Evolutionary conservation across 2,113 vertebrate genomes (phyloP).

Genomic region (Bos taurus): DNA sequence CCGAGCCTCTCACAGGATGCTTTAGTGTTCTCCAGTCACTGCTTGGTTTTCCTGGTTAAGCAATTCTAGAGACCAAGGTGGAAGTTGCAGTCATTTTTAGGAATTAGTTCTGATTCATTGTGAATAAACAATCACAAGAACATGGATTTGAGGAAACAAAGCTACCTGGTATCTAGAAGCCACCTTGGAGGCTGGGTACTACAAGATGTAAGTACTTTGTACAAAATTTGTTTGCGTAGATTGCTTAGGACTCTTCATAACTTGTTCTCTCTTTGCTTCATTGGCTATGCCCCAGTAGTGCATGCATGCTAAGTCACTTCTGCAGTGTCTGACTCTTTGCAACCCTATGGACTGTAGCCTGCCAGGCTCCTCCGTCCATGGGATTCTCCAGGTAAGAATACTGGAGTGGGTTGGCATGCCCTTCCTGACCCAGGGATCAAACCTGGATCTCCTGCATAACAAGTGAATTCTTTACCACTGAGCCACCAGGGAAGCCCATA

Average conservation of each 20-base stretch:
- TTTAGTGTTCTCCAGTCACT: not conserved
- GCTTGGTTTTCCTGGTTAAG: not conserved
- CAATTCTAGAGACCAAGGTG: not conserved
- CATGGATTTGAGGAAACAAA: not conserved
- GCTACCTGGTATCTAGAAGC: not conserved
- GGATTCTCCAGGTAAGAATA: not conserved
- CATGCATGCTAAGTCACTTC: not conserved
- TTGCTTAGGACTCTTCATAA: not conserved
- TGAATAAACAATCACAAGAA: too few relatives aligned
- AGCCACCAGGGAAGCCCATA: not conserved
- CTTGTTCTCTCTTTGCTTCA: not conserved
- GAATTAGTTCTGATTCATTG: not conserved
- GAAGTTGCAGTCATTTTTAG: not conserved
- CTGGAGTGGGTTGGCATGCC: not conserved
- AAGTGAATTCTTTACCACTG: not conserved
- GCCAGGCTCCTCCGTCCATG: not conserved
- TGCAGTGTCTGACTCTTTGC: not conserved
- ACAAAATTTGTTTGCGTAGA: not conserved
- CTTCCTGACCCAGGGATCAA: not conserved
- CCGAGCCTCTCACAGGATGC: not conserved
- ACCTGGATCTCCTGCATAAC: not conserved
- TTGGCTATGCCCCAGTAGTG: not conserved
- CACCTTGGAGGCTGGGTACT: not conserved
- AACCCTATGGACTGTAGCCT: not conserved
- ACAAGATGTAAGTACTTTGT: not conserved